A percentile compares a stretch with the other conserved stretches of the same genome.
Evolutionary conservation across 2,113 vertebrate species (phyloP).

Genomic region (Hystrix brachyura): DNA sequence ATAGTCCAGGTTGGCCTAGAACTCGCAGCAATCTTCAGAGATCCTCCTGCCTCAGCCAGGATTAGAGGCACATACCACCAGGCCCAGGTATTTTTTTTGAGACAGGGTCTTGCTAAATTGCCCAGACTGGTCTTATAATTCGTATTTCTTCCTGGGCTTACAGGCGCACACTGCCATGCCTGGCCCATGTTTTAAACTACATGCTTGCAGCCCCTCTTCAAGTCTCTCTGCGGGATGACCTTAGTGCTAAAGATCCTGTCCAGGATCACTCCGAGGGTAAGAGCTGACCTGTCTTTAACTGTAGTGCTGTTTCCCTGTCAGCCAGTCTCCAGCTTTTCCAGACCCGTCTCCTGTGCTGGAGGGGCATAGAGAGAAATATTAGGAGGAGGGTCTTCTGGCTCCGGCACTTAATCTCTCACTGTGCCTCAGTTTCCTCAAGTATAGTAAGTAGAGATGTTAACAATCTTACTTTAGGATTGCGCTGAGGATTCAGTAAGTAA

Average conservation of each 20-base stretch:
- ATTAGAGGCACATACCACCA: neutral
- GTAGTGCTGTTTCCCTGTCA: neutral
- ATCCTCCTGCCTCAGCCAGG: neutral
- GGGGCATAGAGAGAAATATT: neutral
- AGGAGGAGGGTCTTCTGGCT: neutral
- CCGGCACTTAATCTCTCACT: neutral
- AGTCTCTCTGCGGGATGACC: neutral
- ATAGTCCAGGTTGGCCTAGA: neutral
- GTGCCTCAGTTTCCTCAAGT: constrained; percentile 20
- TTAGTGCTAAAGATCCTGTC: constrained; percentile 10
- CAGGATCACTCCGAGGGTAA: neutral
- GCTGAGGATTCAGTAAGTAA: neutral
- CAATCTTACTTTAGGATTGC: neutral
- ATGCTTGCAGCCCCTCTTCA: neutral
- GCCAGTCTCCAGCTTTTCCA: neutral
- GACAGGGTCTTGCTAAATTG: neutral
- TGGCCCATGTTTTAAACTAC: neutral
- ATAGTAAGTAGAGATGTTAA: constrained; percentile 9
- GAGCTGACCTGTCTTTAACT: neutral
- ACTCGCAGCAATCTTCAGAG: no score
- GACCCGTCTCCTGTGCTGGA: neutral
- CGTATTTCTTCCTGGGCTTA: neutral
- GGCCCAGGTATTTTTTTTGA: neutral
- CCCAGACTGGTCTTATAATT: neutral
- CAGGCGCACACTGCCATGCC: neutral